A percentile compares a stretch with the other conserved stretches of the same genome.
Conservation (phyloP, 2,113 vertebrate species). For the Tylochromis polylepis region DNA sequence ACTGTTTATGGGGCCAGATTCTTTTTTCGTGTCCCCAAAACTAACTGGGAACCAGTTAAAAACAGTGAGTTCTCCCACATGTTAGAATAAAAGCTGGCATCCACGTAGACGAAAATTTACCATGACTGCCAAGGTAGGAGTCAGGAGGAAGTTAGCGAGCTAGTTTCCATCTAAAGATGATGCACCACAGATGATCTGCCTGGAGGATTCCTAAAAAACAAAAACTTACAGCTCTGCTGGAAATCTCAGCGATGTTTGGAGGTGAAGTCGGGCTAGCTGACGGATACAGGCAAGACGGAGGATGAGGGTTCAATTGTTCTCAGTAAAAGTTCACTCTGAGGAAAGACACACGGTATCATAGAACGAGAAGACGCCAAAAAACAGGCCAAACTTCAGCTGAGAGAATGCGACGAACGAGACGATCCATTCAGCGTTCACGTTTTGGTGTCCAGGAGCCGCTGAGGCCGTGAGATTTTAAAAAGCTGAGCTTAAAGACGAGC, state of each 20-base stretch:
- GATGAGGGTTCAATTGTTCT: neutral
- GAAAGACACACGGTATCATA: neutral
- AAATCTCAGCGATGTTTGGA: neutral
- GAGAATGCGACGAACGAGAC: neutral
- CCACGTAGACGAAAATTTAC: accelerated
- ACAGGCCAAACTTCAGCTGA: neutral
- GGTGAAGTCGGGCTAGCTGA: neutral
- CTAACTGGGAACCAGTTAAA: neutral
- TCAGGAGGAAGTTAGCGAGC: neutral
- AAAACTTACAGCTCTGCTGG: neutral
- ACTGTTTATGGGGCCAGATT: neutral
- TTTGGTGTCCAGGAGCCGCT: no score
- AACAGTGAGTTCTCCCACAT: neutral
- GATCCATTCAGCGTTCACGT: no score
- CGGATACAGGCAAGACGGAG: neutral
- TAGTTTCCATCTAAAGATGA: neutral
- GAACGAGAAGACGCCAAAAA: neutral
- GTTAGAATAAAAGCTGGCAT: neutral
- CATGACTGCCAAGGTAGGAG: no score
- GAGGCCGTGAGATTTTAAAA: neutral
- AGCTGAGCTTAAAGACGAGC: neutral
- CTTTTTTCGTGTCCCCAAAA: neutral
- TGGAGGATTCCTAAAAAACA: neutral
- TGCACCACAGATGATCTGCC: neutral
- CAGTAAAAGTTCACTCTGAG: neutral